Evolutionary conservation across 2,113 vertebrate species (phyloP).

Genomic region (Rutilus rutilus): DNA sequence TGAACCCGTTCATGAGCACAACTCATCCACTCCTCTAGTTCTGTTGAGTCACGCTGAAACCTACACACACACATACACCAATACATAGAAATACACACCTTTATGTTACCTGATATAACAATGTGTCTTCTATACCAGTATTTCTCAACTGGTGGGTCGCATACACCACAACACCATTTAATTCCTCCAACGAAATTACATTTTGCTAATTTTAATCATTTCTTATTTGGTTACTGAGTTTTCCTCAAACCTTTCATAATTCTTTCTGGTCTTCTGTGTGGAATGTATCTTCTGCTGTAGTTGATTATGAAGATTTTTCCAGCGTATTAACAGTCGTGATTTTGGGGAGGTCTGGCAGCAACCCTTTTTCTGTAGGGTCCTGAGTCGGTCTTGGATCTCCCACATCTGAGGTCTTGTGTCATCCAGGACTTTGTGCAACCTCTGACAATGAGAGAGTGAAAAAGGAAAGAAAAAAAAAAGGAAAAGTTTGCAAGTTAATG

Average conservation of each 20-base stretch:
- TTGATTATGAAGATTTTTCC: conserved; percentile 77
- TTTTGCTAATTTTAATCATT: background rate
- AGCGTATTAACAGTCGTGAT: conserved; percentile 81
- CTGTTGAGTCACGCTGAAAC: conserved; percentile 78
- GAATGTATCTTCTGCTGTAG: conserved; percentile 78
- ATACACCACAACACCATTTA: too few species aligned
- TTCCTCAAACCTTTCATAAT: conserved; percentile 82
- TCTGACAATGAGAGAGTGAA: conserved; percentile 65
- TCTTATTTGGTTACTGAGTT: background rate
- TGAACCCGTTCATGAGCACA: conserved; percentile 78
- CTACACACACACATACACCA: conserved; percentile 68
- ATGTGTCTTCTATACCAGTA: too few species aligned
- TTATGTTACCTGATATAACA: background rate
- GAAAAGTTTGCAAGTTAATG: background rate
- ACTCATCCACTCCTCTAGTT: conserved; percentile 80
- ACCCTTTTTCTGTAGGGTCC: conserved; percentile 68
- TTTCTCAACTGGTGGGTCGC: too few species aligned
- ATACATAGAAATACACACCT: conserved; percentile 26
- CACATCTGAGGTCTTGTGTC: conserved; percentile 77
- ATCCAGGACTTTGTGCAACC: conserved; percentile 78
- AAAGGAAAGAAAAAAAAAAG: background rate
- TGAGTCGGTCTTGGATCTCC: conserved; percentile 77
- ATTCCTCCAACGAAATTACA: background rate
- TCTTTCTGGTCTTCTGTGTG: conserved; percentile 74
- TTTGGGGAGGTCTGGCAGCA: conserved; percentile 65